Base-by-base conservation (phyloP, 2,888 invertebrate species). In the Hydropsyche betteni region DNA sequence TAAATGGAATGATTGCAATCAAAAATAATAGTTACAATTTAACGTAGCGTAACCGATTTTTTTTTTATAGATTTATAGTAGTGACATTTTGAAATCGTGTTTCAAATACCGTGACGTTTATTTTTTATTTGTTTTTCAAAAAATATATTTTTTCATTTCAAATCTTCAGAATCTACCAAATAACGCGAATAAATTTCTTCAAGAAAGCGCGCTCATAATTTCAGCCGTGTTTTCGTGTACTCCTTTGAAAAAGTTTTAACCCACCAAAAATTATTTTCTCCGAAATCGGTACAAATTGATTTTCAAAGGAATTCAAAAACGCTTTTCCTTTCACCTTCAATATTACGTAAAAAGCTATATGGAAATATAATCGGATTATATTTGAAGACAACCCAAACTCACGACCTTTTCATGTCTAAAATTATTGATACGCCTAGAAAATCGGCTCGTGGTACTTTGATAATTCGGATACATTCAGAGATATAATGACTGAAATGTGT, bases 401-500 rank as follows among this genome's bases (percentile, higher is more conserved):
- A 16, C 58, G 16, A 58, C 58, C 58, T 58, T 58, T 58, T 24
- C 58, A 8, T 4, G 6, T 44, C 10, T 8, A 6, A 44, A 44
- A 44, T 44, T 44, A 44, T 44, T 10, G 44, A 44, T 8, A 44
- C 44, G 10, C 44, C 44, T 44, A 44, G 7, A 8, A 44, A 8
- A 6, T 34, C 36, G 34, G 24, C 33, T 12, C 55, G 16, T 33
- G 24, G 24, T 61, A 61, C 12, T 61, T 61, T 61, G 36, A 64
- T 36, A 36, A 7, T 34, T 16, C 61, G n/a, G 10, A 55, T 55
- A 14, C 6, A 55, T 14, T 24, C 61, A 33, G 61, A 12, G 4
- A 36, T 55, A n/a, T 64, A 36, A 64, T 34, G 64, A 64, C 33
- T 33, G 10, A 64, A 64, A 64, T 64, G 64, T 64, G 64, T 34